Conservation (phyloP, 1,140 invertebrate species). For the Tetramorium simillimum region DNA sequence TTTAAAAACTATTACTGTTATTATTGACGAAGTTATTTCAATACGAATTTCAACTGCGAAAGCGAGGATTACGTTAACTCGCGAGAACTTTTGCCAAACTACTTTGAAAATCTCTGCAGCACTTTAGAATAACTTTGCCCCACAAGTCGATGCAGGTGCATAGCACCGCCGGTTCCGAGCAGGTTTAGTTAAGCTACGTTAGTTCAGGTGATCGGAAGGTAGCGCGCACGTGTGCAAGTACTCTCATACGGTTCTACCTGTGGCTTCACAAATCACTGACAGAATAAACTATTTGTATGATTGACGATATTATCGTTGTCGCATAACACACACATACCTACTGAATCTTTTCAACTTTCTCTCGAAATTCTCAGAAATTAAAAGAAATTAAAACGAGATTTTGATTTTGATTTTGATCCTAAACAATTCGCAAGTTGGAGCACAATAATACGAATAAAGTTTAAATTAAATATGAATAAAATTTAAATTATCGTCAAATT, state of each 20-base stretch:
- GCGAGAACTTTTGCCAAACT: background rate
- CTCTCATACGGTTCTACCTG: slow-evolving; percentile 34
- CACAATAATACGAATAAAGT: background rate
- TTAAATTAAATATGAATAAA: background rate
- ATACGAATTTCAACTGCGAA: background rate
- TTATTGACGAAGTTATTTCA: background rate
- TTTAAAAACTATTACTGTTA: background rate
- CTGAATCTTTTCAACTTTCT: background rate
- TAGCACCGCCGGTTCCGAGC: background rate
- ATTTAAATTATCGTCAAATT: slow-evolving; percentile 55
- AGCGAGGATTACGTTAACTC: background rate
- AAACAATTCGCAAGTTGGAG: background rate
- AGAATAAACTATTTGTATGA: background rate
- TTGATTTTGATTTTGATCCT: background rate
- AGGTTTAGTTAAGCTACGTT: slow-evolving; percentile 55
- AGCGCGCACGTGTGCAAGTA: slow-evolving; percentile 56
- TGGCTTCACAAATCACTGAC: slow-evolving; percentile 8
- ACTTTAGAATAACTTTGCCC: background rate
- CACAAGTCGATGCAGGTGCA: slow-evolving; percentile 52
- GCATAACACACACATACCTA: background rate
- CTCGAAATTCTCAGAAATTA: background rate
- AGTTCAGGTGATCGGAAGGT: slow-evolving; percentile 44
- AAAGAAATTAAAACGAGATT: background rate
- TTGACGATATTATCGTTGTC: background rate
- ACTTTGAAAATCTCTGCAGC: slow-evolving; percentile 28